Conservation (phyloP, 2,113 vertebrate genomes). For the Phaethornis superciliosus region DNA sequence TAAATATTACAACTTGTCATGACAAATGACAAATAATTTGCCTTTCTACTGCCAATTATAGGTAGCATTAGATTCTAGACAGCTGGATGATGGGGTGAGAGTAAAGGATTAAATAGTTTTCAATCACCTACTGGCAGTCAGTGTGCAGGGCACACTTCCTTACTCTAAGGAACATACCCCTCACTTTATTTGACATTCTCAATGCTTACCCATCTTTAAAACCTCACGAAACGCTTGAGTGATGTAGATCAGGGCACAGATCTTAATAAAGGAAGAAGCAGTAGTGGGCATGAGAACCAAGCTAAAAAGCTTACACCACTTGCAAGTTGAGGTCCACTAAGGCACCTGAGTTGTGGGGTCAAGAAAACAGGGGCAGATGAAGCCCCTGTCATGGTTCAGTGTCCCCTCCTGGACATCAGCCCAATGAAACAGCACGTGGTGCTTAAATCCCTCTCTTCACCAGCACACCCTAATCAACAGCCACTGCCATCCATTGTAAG, state of each 20-base stretch:
- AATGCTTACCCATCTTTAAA: background rate
- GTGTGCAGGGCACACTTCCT: background rate
- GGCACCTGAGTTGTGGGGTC: background rate
- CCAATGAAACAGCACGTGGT: background rate
- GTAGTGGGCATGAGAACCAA: background rate
- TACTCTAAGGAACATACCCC: background rate
- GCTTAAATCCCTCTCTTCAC: background rate
- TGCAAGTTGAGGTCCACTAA: accelerated
- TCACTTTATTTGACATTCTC: background rate
- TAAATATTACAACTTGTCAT: constrained; percentile 15
- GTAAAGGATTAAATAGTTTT: background rate
- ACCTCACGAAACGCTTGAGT: background rate
- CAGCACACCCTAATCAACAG: background rate
- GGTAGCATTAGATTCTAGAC: background rate
- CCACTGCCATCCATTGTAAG: background rate
- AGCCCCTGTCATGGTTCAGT: background rate
- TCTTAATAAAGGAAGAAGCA: background rate
- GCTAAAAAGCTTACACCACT: background rate
- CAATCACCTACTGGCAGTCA: background rate
- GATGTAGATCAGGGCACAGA: background rate
- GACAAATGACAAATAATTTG: constrained; percentile 9
- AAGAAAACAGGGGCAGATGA: background rate
- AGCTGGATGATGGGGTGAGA: background rate
- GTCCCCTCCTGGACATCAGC: accelerated
- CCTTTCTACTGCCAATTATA: background rate